A percentile compares a stretch with the other conserved stretches of the same genome.
Conservation (phyloP, 1,140 invertebrate genomes). For the Drosophila lacteicornis region DNA sequence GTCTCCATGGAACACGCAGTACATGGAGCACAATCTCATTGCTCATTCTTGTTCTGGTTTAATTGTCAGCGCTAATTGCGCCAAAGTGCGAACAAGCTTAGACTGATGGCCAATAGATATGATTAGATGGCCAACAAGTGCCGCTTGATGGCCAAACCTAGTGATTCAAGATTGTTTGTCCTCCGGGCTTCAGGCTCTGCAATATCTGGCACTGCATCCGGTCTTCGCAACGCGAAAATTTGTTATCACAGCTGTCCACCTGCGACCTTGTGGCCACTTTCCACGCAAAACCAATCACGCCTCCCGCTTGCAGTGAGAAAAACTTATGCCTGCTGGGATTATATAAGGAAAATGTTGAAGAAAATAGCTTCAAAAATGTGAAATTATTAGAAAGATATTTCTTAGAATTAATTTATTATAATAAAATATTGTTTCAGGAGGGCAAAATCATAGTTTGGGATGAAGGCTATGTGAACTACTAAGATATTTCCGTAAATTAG, state of each 20-base stretch:
- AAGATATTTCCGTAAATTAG: no score
- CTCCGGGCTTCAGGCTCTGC: not conserved
- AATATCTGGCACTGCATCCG: constrained; percentile 16
- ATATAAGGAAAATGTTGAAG: not conserved
- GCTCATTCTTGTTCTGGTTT: constrained; percentile 60
- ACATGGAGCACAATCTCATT: constrained; percentile 22
- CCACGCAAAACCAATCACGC: not conserved
- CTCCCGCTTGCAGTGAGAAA: not conserved
- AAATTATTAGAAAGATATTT: no score
- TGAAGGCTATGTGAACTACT: no score
- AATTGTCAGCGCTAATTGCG: constrained; percentile 72
- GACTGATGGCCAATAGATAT: constrained; percentile 24
- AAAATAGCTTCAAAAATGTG: no score
- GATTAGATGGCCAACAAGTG: constrained; percentile 14
- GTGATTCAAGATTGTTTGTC: constrained; percentile 6
- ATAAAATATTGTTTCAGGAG: no score
- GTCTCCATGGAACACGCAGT: constrained; percentile 8
- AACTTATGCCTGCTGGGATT: not conserved
- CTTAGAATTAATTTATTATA: no score
- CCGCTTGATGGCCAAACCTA: not conserved
- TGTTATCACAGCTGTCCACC: constrained; percentile 19
- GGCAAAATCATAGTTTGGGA: no score
- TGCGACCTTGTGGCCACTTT: constrained; percentile 33
- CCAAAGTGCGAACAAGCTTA: constrained; percentile 49
- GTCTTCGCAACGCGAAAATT: constrained; percentile 10